Base-by-base conservation (phyloP, 2,113 vertebrate genomes). In the Chionodraco myersi region DNA sequence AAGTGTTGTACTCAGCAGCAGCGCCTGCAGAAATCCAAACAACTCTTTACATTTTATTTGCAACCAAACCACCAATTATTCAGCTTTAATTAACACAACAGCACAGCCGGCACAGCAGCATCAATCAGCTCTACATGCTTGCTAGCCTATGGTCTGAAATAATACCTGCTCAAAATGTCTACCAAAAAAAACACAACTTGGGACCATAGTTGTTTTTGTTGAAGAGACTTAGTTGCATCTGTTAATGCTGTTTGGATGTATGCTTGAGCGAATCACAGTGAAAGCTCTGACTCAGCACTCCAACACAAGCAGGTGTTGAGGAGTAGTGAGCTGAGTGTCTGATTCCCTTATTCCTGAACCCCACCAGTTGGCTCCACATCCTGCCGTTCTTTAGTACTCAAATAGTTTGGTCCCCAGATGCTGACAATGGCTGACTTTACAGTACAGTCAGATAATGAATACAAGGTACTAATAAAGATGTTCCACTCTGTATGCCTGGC, bases 51-150 rank as follows among this genome's bases (percentile, higher is more conserved):
- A 44, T 85, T 66, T 80, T n/a, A 79, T 87, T 90, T 89, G 75
- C 59, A 79, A 49, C 15, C 56, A 72, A 72, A 74, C 75, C 45
- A n/a, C 60, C 65, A 75, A 75, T 90, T 82, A 73, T 64, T 82
- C 34, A 30, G 62, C 76, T 76, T 85, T 91, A 86, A 92, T 91
- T 86, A 83, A 30, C 3, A 30, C 30, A 68, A 16, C 62, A 72
- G 68, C 52, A 59, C 14, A 56, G 63, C 56, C 65, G 72, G 74
- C 60, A 9, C 59, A 36, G 53, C 44, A 21, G 48, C 47, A 67
- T 80, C 66, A 58, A 54, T 87, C 76, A 72, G 62, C 75, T 61
- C 58, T 14, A 57, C 44, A 34, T 51, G 68, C 57, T 65, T 71
- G 45, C 69, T 76, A 15, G 72, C 77, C 41, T 45, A 73, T 60